Percentiles rank a stretch among this genome's conserved stretches.
These are phyloP conservation scores for Oligia strigilis DNA, from an alignment of 2,888 invertebrate species.

Conservation along the genomic window DNA sequence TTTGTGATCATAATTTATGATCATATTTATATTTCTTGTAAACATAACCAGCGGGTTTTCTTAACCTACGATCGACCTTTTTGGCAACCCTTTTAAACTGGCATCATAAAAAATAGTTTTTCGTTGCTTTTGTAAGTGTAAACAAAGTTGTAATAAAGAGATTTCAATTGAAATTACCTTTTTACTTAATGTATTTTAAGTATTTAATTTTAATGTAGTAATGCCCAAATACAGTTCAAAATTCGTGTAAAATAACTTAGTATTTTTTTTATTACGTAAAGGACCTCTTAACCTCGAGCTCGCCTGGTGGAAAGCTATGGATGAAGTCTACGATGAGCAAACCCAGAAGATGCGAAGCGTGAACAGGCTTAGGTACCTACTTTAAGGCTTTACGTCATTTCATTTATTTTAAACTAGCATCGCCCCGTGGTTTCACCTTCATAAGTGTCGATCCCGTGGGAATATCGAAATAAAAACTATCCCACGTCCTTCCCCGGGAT, in stretches of 20 bases:
- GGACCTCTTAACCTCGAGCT: neutral
- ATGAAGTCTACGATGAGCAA: neutral
- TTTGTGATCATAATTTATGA: neutral
- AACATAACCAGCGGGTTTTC: neutral
- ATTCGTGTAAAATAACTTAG: neutral
- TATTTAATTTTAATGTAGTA: neutral
- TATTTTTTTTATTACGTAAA: neutral
- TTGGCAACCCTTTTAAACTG: neutral
- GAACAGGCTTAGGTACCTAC: too few relatives aligned
- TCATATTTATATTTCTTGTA: too few relatives aligned
- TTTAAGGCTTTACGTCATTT: too few relatives aligned
- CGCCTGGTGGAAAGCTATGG: neutral
- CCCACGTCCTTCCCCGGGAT: too few relatives aligned
- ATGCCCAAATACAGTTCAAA: neutral
- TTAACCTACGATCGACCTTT: neutral
- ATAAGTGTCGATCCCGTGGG: too few relatives aligned
- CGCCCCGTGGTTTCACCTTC: too few relatives aligned
- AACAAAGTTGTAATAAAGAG: constrained; percentile 28
- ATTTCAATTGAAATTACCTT: constrained; percentile 13
- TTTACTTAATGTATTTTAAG: constrained; percentile 4
- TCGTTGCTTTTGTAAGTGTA: neutral
- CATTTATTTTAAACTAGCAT: constrained; percentile 10
- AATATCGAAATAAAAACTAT: too few relatives aligned
- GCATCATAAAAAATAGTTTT: constrained; percentile 1
- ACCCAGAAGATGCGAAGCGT: neutral